Conservation (phyloP, 2,797 vertebrate species). For the Limnodromus scolopaceus region DNA sequence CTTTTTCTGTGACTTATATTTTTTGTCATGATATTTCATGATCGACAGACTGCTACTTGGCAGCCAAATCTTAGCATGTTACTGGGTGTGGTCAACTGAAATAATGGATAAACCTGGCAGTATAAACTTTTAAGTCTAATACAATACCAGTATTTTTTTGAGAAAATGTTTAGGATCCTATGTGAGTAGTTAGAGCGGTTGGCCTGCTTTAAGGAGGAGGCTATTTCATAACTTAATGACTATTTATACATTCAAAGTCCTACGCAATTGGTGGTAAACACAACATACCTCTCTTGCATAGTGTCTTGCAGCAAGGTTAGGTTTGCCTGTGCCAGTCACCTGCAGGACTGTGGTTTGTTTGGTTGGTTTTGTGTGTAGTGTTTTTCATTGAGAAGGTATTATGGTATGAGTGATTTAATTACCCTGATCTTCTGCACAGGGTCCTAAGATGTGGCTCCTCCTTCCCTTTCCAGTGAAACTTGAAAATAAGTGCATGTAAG, state of each 20-base stretch:
- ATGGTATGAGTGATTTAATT: background rate
- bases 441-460: background rate
- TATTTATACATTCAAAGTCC: conserved; percentile 15
- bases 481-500: background rate
- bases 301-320: background rate
- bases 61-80: background rate
- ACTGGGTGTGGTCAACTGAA: background rate
- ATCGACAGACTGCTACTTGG: background rate
- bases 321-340: background rate
- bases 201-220: conserved; percentile 1
- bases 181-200: background rate
- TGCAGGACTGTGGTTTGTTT: background rate
- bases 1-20: background rate
- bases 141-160: background rate
- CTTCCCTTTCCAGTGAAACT: background rate
- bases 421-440: background rate
- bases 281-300: background rate
- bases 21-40: background rate
- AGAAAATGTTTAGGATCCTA: background rate
- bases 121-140: conserved; percentile 1
- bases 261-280: conserved; percentile 26
- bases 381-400: background rate
- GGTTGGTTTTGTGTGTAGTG: background rate
- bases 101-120: background rate
- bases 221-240: conserved; percentile 49